phyloP scores from a whole-genome alignment of 2,888 invertebrate species.

The Doris montereyensis region DNA sequence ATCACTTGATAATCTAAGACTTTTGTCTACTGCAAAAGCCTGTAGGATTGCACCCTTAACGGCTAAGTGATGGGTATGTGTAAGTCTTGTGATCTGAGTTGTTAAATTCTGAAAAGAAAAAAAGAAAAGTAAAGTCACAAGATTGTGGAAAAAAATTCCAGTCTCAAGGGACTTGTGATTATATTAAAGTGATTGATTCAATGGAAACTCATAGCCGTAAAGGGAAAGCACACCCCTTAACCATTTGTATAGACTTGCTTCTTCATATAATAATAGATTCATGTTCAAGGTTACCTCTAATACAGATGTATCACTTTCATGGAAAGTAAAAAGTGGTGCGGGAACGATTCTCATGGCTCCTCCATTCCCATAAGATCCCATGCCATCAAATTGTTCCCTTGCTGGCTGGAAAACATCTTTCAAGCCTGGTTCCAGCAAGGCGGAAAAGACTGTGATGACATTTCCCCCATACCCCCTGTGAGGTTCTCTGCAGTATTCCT shows the following conservation, averaged over 20 bases:
- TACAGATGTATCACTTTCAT: constrained; percentile 49
- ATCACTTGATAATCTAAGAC: constrained; percentile 69
- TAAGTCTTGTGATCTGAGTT: constrained; percentile 75
- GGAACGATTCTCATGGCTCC: constrained; percentile 84
- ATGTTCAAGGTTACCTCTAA: constrained; percentile 59
- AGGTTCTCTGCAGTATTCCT: constrained; percentile 78
- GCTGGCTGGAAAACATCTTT: constrained; percentile 79
- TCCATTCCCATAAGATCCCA: constrained; percentile 85
- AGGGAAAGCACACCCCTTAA: too few species aligned
- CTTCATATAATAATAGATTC: too few species aligned
- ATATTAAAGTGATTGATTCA: too few species aligned
- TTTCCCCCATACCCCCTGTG: constrained; percentile 80
- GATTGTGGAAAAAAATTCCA: not conserved
- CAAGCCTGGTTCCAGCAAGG: constrained; percentile 72
- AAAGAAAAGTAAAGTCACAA: not conserved
- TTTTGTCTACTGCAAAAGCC: constrained; percentile 78
- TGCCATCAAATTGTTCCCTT: constrained; percentile 79
- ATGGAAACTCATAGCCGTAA: too few species aligned
- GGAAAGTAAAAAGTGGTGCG: constrained; percentile 76
- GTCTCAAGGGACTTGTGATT: too few species aligned
- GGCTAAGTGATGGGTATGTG: constrained; percentile 76
- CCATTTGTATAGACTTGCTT: too few species aligned
- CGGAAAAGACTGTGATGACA: constrained; percentile 72
- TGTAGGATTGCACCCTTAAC: constrained; percentile 74
- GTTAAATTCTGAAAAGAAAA: constrained; percentile 26